These are phyloP conservation scores for Cheilosia pagana DNA, from an alignment of 2,888 invertebrate genomes.

Conservation along the genomic window DNA sequence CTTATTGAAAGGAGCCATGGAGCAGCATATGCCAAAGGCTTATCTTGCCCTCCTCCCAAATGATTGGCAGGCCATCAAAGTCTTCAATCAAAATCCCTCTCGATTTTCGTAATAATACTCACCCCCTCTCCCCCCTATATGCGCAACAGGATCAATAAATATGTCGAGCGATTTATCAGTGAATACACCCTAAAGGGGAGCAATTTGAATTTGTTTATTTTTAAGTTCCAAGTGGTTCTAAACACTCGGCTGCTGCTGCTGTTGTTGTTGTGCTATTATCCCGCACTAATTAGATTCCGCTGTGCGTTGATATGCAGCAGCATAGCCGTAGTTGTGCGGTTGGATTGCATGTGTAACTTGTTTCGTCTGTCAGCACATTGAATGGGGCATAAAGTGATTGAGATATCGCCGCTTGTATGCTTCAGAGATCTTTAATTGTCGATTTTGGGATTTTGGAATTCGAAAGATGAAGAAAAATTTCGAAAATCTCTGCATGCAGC, in stretches of 20 bases:
- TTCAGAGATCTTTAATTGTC: slow-evolving; percentile 67
- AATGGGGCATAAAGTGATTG: slow-evolving; percentile 75
- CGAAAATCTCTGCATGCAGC: slow-evolving; percentile 26
- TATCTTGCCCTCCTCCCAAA: slow-evolving; percentile 34
- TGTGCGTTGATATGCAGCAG: slow-evolving; percentile 67
- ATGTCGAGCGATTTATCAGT: slow-evolving; percentile 64
- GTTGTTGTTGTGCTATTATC: slow-evolving; percentile 61
- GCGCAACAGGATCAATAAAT: slow-evolving; percentile 71
- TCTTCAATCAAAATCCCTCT: slow-evolving; percentile 43
- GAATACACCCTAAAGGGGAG: slow-evolving; percentile 6
- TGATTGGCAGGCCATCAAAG: slow-evolving; percentile 74
- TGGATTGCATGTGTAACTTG: slow-evolving; percentile 64
- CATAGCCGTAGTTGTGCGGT: slow-evolving; percentile 5
- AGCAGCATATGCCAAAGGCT: slow-evolving; percentile 63
- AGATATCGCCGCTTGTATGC: slow-evolving; percentile 66
- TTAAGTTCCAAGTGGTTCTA: slow-evolving; percentile 70
- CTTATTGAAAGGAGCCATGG: slow-evolving; percentile 3
- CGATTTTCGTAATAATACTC: slow-evolving; percentile 17
- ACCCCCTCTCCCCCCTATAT: neutral
- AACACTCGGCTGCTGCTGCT: slow-evolving; percentile 33
- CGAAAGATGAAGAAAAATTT: slow-evolving; percentile 23
- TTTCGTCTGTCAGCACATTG: slow-evolving; percentile 73
- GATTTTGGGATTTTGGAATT: slow-evolving; percentile 63
- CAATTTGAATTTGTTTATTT: slow-evolving; percentile 61
- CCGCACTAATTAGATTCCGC: slow-evolving; percentile 72